These are phyloP conservation scores for Struthidea cinerea DNA, from an alignment of 2,113 vertebrate genomes.

Conservation along the genomic window DNA sequence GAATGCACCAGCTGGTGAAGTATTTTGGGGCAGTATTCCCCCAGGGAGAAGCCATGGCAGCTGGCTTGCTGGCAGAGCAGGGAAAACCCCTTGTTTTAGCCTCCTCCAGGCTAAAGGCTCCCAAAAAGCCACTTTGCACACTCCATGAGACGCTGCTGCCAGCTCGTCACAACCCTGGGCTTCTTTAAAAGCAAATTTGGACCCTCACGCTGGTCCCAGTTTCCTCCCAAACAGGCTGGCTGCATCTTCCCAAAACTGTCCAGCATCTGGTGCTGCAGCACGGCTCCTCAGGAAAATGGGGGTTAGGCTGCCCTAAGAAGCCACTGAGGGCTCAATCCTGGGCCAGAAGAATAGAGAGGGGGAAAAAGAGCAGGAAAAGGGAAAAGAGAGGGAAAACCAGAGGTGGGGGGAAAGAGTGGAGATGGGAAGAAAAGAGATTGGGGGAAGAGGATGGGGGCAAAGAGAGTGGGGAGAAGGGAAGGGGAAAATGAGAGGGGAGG, in stretches of 20 bases:
- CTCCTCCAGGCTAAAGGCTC: not conserved
- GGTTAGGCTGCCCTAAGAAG: not conserved
- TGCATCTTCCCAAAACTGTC: not conserved
- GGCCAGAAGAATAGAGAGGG: not conserved
- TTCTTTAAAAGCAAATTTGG: not conserved
- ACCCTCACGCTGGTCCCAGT: not conserved
- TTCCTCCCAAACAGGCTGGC: not conserved
- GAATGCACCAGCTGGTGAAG: not conserved
- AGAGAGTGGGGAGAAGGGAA: not conserved
- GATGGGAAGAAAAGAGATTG: not conserved
- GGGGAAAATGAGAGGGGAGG: not conserved
- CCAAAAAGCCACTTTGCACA: not conserved
- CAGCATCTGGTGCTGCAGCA: not conserved
- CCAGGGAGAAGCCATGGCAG: not conserved
- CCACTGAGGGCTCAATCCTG: not conserved
- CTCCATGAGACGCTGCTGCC: not conserved
- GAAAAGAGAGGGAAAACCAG: not conserved
- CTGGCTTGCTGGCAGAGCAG: not conserved
- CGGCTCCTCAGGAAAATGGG: not conserved
- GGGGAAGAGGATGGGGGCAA: not conserved
- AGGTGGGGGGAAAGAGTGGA: not conserved
- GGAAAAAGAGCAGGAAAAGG: accelerated
- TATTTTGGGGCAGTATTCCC: not conserved
- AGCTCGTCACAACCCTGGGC: not conserved
- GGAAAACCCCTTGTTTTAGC: not conserved